Percentiles rank a stretch among this genome's conserved stretches.
These are phyloP conservation scores for Petromus typicus DNA, from an alignment of 2,113 vertebrate species.

Conservation along the genomic window DNA sequence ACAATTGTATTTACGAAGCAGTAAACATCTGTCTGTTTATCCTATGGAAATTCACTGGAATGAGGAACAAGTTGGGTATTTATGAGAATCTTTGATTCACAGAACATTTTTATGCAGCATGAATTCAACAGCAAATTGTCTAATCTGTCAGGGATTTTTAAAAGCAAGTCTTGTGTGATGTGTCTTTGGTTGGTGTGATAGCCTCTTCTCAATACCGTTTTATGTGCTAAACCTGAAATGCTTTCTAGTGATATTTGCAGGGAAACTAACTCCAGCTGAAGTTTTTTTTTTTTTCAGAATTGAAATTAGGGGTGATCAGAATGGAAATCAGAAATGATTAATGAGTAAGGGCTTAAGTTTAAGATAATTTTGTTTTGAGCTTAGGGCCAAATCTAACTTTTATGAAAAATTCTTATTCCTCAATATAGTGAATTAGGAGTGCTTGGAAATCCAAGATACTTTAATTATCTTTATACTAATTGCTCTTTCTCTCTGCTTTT, in stretches of 20 bases:
- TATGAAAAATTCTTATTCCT: constrained; percentile 72
- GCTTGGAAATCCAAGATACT: constrained; percentile 72
- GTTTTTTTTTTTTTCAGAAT: constrained; percentile 11
- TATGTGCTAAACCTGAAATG: neutral
- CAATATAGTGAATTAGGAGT: constrained; percentile 56
- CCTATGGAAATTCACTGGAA: neutral
- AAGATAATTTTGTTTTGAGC: constrained; percentile 63
- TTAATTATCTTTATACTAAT: constrained; percentile 78
- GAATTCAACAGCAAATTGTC: neutral
- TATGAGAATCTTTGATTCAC: neutral
- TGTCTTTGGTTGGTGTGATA: neutral
- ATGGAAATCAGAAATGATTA: constrained; percentile 67
- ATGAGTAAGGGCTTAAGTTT: constrained; percentile 54
- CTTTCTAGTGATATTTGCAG: neutral
- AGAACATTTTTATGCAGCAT: constrained; percentile 25
- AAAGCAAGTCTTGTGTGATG: neutral
- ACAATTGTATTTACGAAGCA: neutral
- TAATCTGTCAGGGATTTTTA: neutral
- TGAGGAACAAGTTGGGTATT: neutral
- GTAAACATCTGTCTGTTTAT: neutral
- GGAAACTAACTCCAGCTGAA: constrained; percentile 13
- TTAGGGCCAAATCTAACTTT: constrained; percentile 64
- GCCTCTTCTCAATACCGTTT: neutral
- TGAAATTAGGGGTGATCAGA: neutral
- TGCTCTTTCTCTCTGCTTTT: constrained; percentile 55